A percentile compares a stretch with the other conserved stretches of the same genome.
Evolutionary conservation across 2,888 invertebrate genomes (phyloP).

Genomic region (Heteropelma amictum): DNA sequence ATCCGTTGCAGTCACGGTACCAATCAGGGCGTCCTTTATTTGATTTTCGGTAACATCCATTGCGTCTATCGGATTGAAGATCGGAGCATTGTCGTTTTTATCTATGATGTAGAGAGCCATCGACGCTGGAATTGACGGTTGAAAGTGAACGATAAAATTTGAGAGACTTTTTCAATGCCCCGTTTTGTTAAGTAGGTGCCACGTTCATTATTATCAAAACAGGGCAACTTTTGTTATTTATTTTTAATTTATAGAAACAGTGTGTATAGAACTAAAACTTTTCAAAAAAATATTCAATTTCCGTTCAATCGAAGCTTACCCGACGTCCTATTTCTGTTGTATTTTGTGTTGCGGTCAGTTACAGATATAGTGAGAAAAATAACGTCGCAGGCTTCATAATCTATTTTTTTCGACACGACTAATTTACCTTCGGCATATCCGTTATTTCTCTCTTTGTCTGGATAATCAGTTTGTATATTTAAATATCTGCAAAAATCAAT

Average conservation of each 20-base stretch:
- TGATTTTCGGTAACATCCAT: slow-evolving; percentile 80
- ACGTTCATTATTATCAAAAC: no score
- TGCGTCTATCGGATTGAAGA: slow-evolving; percentile 78
- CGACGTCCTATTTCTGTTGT: slow-evolving; percentile 79
- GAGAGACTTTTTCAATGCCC: no score
- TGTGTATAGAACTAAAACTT: no score
- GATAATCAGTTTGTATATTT: slow-evolving; percentile 76
- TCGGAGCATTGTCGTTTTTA: slow-evolving; percentile 83
- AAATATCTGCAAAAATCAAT: slow-evolving; percentile 75
- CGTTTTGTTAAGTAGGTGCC: no score
- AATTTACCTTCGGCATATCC: slow-evolving; percentile 77
- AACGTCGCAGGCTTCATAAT: slow-evolving; percentile 82
- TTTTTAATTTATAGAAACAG: no score
- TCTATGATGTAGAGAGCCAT: slow-evolving; percentile 82
- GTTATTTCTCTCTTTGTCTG: slow-evolving; percentile 65
- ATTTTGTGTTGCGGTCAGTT: slow-evolving; percentile 79
- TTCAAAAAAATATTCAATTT: no score
- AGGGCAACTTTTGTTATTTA: no score
- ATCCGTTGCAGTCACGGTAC: slow-evolving; percentile 82
- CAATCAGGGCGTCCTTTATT: slow-evolving; percentile 78
- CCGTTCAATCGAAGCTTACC: slow-evolving; percentile 75
- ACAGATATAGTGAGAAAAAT: slow-evolving; percentile 80
- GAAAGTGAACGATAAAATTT: slow-evolving; percentile 55
- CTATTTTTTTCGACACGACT: slow-evolving; percentile 77
- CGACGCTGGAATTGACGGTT: slow-evolving; percentile 75